Evolutionary conservation across 2,888 invertebrate species (phyloP), one percentile per base, ranked within the genome.

Genomic region (Teleiodes luculella): DNA sequence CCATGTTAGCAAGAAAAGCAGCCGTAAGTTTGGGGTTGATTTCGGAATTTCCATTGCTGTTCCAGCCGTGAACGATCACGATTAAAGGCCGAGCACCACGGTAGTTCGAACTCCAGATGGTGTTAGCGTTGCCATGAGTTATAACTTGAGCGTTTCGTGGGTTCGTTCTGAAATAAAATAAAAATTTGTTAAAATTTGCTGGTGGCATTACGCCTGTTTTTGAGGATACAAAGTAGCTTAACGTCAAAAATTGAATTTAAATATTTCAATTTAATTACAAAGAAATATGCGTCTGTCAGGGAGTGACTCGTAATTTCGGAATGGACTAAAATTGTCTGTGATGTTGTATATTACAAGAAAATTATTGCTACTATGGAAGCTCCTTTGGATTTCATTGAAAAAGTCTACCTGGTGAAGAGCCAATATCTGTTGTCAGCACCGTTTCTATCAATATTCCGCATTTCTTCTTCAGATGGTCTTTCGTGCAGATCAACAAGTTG

Each of bases 11-110:
- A 3, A 80, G 65, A 45, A 70, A 73, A 1, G 10, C 66, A 64
- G 13, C 37, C 1, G 20, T 51, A 46, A 10, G 63, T 46, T 64
- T 39, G 0, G 70, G 65, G 57, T 80, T 83, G 57, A 80, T 65
- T 0, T 46, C 61, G 3, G 73, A 64, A 54, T 72, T 68, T 31
- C 80, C 80, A 37, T 78, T 67, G 59, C 72, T 74, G 59, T 76
- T 79, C 83, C 83, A 85, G 14, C 86, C 85, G 55, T 86, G 86
- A 13, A 78, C 77, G 41, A 85, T 63, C 6, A 85, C 78, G 49
- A 74, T 76, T 0, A 74, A 54, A 0, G 71, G 72, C 14, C 74
- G 70, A 36, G 54, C 62, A 5, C 56, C 61, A 6, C 52, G 56
- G 59, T 76, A 86, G 63, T 81, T 77, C 0, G 85, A 83, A 48